A percentile compares a stretch with the other conserved stretches of the same genome.
These are phyloP conservation scores for Isaurus tuberculatus DNA, from an alignment of 92 coral and sea anemone species.

Conservation along the genomic window DNA sequence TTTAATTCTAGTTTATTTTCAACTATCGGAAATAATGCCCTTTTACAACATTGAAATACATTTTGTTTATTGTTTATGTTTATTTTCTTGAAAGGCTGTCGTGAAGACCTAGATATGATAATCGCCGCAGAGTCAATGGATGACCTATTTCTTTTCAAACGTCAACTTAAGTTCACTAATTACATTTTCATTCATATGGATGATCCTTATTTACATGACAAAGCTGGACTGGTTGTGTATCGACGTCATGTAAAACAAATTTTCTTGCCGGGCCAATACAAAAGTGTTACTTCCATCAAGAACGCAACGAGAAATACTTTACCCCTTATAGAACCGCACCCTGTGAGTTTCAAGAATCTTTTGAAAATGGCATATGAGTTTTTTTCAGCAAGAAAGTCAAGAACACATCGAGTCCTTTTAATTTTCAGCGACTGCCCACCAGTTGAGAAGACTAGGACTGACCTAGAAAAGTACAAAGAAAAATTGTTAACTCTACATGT, in stretches of 20 bases:
- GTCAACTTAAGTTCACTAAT: not conserved
- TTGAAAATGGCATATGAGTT: not conserved
- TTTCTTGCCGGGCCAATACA: not conserved
- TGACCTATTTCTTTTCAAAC: not conserved
- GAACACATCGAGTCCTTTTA: not conserved
- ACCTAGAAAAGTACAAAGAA: not conserved
- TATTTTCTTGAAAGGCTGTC: slow-evolving; percentile 14
- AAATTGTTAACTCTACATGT: not conserved
- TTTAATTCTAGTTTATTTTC: too few species aligned
- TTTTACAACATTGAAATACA: not conserved
- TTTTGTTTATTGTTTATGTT: not conserved
- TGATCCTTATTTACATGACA: not conserved
- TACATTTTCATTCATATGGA: not conserved
- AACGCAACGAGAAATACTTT: not conserved
- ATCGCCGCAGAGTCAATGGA: not conserved
- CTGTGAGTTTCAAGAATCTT: not conserved
- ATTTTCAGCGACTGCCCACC: not conserved
- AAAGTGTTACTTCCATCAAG: not conserved
- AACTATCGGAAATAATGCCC: too few species aligned
- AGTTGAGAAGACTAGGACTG: not conserved
- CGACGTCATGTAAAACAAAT: not conserved
- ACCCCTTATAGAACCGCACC: not conserved
- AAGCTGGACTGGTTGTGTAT: not conserved
- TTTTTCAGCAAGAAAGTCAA: not conserved
- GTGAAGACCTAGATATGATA: slow-evolving; percentile 9